phyloP scores from a whole-genome alignment of 2,888 invertebrate genomes.

The Ganaspis brasiliensis region DNA sequence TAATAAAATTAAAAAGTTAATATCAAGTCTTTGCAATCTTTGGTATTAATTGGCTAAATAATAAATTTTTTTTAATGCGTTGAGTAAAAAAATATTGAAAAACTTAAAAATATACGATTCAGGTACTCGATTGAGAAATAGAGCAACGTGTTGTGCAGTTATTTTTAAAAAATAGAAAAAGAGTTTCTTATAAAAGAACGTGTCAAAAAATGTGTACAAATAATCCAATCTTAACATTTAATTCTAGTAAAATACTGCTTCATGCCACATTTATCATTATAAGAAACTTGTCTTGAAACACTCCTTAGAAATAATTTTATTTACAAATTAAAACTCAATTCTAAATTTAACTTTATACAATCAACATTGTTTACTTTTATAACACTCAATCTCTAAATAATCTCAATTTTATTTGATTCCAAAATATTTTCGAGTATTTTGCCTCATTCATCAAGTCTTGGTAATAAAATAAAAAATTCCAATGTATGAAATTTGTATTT shows the following conservation, averaged over 20 bases:
- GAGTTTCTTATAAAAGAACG: background rate
- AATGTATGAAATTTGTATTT: too few relatives aligned
- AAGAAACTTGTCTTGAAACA: constrained; percentile 2
- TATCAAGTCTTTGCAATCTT: background rate
- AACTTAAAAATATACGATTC: constrained; percentile 29
- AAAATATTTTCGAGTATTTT: too few relatives aligned
- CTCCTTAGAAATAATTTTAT: background rate
- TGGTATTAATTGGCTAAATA: background rate
- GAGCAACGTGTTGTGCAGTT: constrained; percentile 17
- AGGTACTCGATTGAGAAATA: constrained; percentile 39
- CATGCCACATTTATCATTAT: constrained; percentile 28
- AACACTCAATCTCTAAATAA: too few relatives aligned
- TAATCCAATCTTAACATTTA: background rate
- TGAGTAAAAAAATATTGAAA: constrained; percentile 14
- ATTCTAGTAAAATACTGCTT: constrained; percentile 23
- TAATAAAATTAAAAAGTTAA: background rate
- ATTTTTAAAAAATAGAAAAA: constrained; percentile 17
- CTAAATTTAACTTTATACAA: background rate
- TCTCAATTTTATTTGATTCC: too few relatives aligned
- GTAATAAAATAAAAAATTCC: too few relatives aligned
- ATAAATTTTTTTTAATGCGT: background rate
- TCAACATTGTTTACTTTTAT: too few relatives aligned
- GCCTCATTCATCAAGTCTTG: too few relatives aligned
- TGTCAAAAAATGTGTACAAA: constrained; percentile 1
- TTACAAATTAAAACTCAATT: background rate